phyloP scores from a whole-genome alignment of 2,113 vertebrate genomes.

The Asarcornis scutulata region DNA sequence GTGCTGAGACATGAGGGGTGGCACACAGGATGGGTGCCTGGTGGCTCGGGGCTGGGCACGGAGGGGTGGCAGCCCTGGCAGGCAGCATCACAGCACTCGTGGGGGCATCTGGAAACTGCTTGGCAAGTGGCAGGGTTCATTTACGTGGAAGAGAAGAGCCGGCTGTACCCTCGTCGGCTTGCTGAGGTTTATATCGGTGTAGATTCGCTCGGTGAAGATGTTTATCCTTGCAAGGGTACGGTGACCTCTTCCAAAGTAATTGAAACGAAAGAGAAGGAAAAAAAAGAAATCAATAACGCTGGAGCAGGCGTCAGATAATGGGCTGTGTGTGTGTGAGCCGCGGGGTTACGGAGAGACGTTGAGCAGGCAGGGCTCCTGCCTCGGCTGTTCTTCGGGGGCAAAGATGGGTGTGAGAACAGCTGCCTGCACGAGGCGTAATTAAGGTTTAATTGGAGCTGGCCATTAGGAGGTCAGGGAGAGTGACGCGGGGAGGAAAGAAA shows the following conservation, averaged over 20 bases:
- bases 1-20: neutral
- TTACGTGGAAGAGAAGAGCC: neutral
- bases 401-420: neutral
- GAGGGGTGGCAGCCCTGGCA: neutral
- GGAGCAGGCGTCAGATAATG: neutral
- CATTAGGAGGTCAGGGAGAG: neutral
- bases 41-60: too few relatives aligned
- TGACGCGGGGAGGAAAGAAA: neutral
- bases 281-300: neutral
- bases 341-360: neutral
- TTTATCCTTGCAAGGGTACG: neutral
- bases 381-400: neutral
- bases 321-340: neutral
- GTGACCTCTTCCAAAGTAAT: neutral
- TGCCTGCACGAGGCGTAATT: conserved; percentile 7
- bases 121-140: neutral
- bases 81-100: neutral
- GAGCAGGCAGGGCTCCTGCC: neutral
- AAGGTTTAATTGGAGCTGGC: conserved; percentile 34
- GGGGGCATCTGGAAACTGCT: neutral
- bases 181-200: neutral
- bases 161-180: neutral
- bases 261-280: neutral
- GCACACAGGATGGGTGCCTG: neutral
- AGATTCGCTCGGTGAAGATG: neutral